These are phyloP conservation scores for Drosophila anomelani DNA, from an alignment of 2,888 invertebrate genomes.

Conservation along the genomic window DNA sequence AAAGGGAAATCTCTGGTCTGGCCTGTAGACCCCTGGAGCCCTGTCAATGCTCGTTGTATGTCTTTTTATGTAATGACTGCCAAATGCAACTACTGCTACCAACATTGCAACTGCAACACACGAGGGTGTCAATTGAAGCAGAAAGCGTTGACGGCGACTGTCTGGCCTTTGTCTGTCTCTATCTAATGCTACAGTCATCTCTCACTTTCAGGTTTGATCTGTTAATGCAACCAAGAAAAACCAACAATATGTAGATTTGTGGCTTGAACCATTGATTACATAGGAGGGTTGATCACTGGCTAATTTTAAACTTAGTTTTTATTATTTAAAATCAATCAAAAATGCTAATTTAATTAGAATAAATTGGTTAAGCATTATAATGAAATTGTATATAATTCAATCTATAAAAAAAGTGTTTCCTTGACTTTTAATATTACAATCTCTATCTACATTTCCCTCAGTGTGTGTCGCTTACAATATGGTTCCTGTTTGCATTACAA, in stretches of 20 bases:
- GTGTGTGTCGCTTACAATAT: slow-evolving; percentile 61
- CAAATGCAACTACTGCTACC: slow-evolving; percentile 35
- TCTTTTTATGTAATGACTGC: slow-evolving; percentile 60
- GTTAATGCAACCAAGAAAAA: neutral
- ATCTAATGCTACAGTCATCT: neutral
- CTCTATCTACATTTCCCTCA: slow-evolving; percentile 2
- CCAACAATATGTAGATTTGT: neutral
- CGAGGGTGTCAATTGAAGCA: slow-evolving; percentile 79
- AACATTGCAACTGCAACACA: slow-evolving; percentile 40
- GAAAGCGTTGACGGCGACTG: slow-evolving; percentile 55
- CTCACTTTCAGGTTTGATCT: neutral
- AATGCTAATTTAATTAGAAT: too few relatives aligned
- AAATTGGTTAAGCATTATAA: too few relatives aligned
- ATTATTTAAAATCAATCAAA: too few relatives aligned
- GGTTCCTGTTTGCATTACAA: slow-evolving; percentile 77
- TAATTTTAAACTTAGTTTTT: neutral
- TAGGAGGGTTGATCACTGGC: neutral
- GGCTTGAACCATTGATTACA: neutral
- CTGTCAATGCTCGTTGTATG: slow-evolving; percentile 57
- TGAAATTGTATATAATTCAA: too few relatives aligned
- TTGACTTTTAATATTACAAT: too few relatives aligned
- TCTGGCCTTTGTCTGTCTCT: slow-evolving; percentile 18
- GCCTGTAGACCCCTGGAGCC: slow-evolving; percentile 16
- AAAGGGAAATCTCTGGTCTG: slow-evolving; percentile 37
- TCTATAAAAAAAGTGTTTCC: too few relatives aligned